phyloP scores from a whole-genome alignment of 2,888 invertebrate species.

The Lasiommata megera region DNA sequence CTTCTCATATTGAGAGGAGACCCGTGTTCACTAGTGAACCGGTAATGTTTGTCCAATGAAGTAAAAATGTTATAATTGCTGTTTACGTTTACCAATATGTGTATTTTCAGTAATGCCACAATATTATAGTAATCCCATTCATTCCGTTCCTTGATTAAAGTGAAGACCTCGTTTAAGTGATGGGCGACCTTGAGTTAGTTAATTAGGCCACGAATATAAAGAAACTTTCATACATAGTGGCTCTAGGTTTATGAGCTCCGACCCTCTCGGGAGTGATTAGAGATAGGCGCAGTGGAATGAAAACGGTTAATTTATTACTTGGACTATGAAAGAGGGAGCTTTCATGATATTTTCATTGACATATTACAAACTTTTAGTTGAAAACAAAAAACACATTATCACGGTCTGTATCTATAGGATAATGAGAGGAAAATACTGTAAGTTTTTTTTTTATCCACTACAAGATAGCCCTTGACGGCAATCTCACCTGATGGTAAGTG shows the following conservation, averaged over 20 bases:
- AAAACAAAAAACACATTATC: too few relatives aligned
- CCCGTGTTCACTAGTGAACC: too few relatives aligned
- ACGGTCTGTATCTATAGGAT: too few relatives aligned
- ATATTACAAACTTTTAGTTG: too few relatives aligned
- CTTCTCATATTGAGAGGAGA: too few relatives aligned
- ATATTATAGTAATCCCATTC: constrained; percentile 7
- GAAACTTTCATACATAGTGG: constrained; percentile 20
- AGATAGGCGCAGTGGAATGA: constrained; percentile 4
- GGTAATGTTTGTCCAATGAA: too few relatives aligned
- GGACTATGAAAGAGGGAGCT: neutral
- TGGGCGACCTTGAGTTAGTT: constrained; percentile 9
- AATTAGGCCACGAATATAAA: constrained; percentile 20
- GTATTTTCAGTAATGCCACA: neutral
- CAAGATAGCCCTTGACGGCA: too few relatives aligned
- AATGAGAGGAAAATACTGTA: too few relatives aligned
- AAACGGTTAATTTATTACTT: constrained; percentile 5
- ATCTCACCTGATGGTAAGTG: too few relatives aligned
- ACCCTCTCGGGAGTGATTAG: constrained; percentile 22
- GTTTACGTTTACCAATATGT: neutral
- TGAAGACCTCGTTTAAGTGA: constrained; percentile 2
- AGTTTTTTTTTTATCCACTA: too few relatives aligned
- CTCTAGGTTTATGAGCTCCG: constrained; percentile 18
- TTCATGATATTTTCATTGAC: neutral
- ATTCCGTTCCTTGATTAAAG: constrained; percentile 9
- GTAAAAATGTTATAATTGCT: too few relatives aligned